Percentiles rank a stretch among this genome's conserved stretches.
Evolutionary conservation across 1,140 invertebrate genomes (phyloP).

Genomic region (Antheraea pernyi): DNA sequence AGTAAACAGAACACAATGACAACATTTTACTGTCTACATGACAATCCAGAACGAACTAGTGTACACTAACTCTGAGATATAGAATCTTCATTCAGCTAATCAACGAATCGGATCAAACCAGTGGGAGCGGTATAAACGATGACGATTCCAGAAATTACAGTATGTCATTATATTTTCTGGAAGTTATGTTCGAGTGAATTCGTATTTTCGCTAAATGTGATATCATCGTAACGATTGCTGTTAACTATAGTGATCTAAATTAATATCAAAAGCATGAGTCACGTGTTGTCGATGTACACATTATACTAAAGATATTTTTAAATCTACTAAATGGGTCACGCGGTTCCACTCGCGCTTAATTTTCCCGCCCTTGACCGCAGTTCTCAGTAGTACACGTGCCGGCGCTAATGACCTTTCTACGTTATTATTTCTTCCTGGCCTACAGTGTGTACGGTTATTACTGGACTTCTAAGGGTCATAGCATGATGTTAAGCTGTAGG

Average conservation of each 20-base stretch:
- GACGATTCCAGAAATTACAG: background rate
- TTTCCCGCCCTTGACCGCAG: too few relatives aligned
- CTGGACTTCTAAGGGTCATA: too few relatives aligned
- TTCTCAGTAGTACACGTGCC: too few relatives aligned
- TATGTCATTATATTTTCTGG: background rate
- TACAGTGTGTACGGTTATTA: too few relatives aligned
- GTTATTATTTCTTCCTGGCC: too few relatives aligned
- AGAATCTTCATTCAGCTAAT: background rate
- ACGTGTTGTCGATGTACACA: background rate
- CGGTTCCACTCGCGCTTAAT: too few relatives aligned
- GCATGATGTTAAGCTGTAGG: too few relatives aligned
- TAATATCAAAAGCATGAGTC: background rate
- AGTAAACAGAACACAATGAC: background rate
- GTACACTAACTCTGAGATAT: background rate
- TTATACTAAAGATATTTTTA: too few relatives aligned
- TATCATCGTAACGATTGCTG: background rate
- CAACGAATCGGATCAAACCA: background rate
- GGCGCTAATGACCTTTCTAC: too few relatives aligned
- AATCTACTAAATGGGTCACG: too few relatives aligned
- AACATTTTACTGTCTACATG: background rate
- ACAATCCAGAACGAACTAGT: background rate
- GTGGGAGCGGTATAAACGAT: background rate
- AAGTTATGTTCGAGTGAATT: background rate
- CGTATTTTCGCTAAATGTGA: background rate
- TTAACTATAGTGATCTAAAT: background rate